A percentile compares a stretch with the other conserved stretches of the same genome.
Evolutionary conservation across 2,113 vertebrate genomes (phyloP).

Genomic region (Pseudorectes ferrugineus): DNA sequence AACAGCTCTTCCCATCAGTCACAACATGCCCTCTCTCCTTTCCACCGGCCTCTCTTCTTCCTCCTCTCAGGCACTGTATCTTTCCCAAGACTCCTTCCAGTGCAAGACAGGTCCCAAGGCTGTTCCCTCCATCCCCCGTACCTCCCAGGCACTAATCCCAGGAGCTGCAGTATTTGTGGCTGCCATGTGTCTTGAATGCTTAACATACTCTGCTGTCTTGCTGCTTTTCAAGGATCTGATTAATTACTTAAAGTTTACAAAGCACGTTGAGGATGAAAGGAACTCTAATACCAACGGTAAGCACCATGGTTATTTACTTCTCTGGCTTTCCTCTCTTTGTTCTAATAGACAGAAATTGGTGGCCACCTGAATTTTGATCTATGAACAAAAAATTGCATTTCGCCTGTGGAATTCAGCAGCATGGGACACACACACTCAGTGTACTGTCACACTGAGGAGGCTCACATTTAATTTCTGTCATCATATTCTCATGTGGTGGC

Average conservation of each 20-base stretch:
- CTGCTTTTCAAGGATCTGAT: neutral
- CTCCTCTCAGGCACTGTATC: fast-evolving
- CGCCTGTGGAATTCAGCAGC: neutral
- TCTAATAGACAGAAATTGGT: neutral
- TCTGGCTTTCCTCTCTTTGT: neutral
- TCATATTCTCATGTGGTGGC: neutral
- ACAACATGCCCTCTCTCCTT: neutral
- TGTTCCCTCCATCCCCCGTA: neutral
- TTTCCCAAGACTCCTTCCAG: neutral
- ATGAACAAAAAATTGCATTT: neutral
- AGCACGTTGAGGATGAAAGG: neutral
- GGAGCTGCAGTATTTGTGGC: neutral
- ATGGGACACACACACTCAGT: fast-evolving
- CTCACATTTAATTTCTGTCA: neutral
- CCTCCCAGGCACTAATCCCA: neutral
- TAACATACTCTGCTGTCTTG: neutral
- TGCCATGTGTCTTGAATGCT: neutral
- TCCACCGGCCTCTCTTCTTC: neutral
- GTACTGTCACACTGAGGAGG: neutral
- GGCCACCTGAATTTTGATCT: neutral
- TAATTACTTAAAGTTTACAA: neutral
- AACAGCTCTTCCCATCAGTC: neutral
- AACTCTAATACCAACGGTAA: neutral
- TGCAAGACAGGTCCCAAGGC: neutral
- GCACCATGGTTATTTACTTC: neutral